Base-by-base conservation (phyloP, 2,888 invertebrate genomes). In the Netelia melanura region DNA sequence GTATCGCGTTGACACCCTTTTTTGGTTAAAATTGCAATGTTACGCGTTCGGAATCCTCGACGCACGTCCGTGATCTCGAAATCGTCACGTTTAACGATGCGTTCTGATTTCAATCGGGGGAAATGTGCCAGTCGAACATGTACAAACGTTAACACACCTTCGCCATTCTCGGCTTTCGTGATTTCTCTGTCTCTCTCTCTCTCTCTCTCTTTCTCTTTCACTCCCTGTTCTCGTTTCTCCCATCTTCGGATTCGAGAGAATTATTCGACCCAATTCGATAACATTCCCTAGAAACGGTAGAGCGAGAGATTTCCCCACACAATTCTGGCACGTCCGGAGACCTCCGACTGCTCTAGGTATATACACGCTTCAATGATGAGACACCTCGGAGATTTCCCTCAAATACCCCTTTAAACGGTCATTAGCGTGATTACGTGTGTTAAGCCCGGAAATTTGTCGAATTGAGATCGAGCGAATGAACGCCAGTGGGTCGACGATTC, bases 251-350 rank as follows among this genome's bases (percentile, higher is more conserved):
- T 54, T 44, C 25, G 56, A 74, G 79, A 79, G 79, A 79, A 79
- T 83, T 78, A 79, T 83, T 80, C 64, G 79, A 83, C 83, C 83
- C 75, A 79, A 83, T 79, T 83, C 70, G 79, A 83, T 79, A 75
- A 75, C 62, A 83, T 75, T 80, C 44, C 64, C 48, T 38, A 75
- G 70, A 14, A 83, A 61, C 72, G 56, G 64, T 68, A 56, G 44
- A 80, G 74, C 67, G 64, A 80, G 74, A 80, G 56, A 65, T 80
- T 70, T 70, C 64, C 70, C 44, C 61, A 75, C 68, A 70, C 70
- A 58, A 75, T 83, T 80, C 83, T 62, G 64, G 74, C 75, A 75
- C 70, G 48, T 75, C 79, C 56, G 48, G n/a, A 64, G 74, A 56
- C 67, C 11, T n/a, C 43, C 56, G 62, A 21, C 44, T 68, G 17